phyloP scores from a whole-genome alignment of 53 echinoderm and acorn worm genomes.

The Echinarachnius parma region DNA sequence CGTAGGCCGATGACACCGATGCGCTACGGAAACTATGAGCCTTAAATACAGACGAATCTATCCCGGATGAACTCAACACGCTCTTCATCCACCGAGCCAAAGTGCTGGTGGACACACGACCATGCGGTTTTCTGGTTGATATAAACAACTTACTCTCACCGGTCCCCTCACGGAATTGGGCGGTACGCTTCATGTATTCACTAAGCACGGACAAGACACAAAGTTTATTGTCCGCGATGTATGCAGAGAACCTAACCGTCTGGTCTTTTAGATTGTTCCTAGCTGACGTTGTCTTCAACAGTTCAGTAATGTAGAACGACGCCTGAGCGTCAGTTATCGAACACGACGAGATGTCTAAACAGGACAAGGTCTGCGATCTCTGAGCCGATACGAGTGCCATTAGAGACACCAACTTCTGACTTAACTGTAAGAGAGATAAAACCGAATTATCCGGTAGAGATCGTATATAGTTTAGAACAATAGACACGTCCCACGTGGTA shows the following conservation, averaged over 20 bases:
- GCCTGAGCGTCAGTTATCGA: neutral
- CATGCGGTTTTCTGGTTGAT: slow-evolving; percentile 28
- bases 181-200: slow-evolving; percentile 26
- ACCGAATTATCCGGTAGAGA: slow-evolving; percentile 8
- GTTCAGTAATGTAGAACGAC: slow-evolving; percentile 13
- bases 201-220: slow-evolving; percentile 13
- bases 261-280: slow-evolving; percentile 4
- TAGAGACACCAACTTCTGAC: slow-evolving; percentile 36
- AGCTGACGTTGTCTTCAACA: slow-evolving; percentile 23
- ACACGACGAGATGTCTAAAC: slow-evolving; percentile 14
- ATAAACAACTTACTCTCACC: slow-evolving; percentile 37
- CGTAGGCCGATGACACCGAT: slow-evolving; percentile 30
- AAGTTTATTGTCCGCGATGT: slow-evolving; percentile 14
- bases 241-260: neutral
- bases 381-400: slow-evolving; percentile 21
- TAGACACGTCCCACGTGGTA: slow-evolving; percentile 45
- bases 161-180: neutral
- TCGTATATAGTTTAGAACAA: slow-evolving; percentile 8
- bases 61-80: slow-evolving; percentile 4
- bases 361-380: slow-evolving; percentile 21
- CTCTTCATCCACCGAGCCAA: slow-evolving; percentile 28
- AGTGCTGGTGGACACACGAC: slow-evolving; percentile 35
- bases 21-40: slow-evolving; percentile 36
- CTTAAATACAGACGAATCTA: slow-evolving; percentile 36
- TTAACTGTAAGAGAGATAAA: slow-evolving; percentile 36